phyloP scores from a whole-genome alignment of 2,113 vertebrate genomes.

The Origma solitaria region DNA sequence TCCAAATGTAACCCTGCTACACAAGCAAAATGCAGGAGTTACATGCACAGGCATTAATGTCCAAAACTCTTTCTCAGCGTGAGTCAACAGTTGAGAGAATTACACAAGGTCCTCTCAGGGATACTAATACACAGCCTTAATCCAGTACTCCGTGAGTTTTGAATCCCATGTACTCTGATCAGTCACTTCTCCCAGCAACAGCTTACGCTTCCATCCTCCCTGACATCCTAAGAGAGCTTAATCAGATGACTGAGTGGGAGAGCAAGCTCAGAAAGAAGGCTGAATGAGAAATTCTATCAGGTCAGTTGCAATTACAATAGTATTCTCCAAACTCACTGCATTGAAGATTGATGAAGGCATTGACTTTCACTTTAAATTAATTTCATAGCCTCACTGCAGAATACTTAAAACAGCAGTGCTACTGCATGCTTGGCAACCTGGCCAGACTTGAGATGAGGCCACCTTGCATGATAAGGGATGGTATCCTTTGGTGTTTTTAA shows the following conservation, averaged over 20 bases:
- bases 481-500: background rate
- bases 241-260: background rate
- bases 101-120: background rate
- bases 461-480: background rate
- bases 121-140: background rate
- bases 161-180: background rate
- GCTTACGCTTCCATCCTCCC: background rate
- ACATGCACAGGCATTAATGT: accelerated
- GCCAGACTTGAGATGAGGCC: background rate
- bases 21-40: background rate
- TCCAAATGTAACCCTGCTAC: background rate
- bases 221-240: background rate
- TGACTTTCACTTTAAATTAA: background rate
- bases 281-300: background rate
- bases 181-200: background rate
- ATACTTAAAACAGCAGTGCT: background rate
- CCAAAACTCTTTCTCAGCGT: background rate
- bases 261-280: background rate
- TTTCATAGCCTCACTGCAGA: background rate
- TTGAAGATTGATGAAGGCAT: background rate
- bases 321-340: background rate
- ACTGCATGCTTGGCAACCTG: background rate
- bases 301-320: background rate
- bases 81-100: background rate
- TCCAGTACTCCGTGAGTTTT: background rate